Percentiles rank a stretch among this genome's conserved stretches.
These are phyloP conservation scores for Cephonodes hylas DNA, from an alignment of 2,888 invertebrate species.

Conservation along the genomic window DNA sequence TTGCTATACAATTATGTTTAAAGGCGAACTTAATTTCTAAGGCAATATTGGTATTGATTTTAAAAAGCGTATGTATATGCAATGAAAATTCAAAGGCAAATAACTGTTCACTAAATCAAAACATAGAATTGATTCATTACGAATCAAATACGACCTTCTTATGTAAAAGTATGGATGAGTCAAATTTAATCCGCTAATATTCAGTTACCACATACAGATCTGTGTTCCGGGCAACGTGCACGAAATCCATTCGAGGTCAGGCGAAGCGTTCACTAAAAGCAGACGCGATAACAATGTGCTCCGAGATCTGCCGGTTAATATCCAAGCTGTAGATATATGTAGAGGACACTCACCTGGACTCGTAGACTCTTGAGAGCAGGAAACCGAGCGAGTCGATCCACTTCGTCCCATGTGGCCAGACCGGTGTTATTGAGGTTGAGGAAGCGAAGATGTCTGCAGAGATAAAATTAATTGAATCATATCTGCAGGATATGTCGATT, in stretches of 20 bases:
- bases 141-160: background rate
- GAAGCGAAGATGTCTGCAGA: slow-evolving; percentile 84
- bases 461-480: slow-evolving; percentile 27
- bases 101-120: too few species aligned
- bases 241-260: slow-evolving; percentile 38
- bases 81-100: too few species aligned
- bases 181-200: background rate
- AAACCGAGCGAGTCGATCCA: slow-evolving; percentile 92
- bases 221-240: slow-evolving; percentile 45
- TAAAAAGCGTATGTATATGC: too few species aligned
- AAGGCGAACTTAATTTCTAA: too few species aligned
- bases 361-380: slow-evolving; percentile 91
- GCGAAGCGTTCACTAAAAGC: slow-evolving; percentile 23
- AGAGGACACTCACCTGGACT: slow-evolving; percentile 83
- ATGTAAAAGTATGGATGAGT: background rate
- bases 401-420: slow-evolving; percentile 92
- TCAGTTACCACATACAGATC: background rate
- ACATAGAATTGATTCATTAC: too few species aligned
- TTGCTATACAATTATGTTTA: too few species aligned
- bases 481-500: slow-evolving; percentile 19
- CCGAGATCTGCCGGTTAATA: background rate
- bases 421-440: slow-evolving; percentile 92
- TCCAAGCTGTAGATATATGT: slow-evolving; percentile 1
- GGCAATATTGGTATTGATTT: too few species aligned
- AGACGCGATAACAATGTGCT: background rate